Evolutionary conservation across 1,140 invertebrate genomes (phyloP).

Genomic region (Papilio polytes): DNA sequence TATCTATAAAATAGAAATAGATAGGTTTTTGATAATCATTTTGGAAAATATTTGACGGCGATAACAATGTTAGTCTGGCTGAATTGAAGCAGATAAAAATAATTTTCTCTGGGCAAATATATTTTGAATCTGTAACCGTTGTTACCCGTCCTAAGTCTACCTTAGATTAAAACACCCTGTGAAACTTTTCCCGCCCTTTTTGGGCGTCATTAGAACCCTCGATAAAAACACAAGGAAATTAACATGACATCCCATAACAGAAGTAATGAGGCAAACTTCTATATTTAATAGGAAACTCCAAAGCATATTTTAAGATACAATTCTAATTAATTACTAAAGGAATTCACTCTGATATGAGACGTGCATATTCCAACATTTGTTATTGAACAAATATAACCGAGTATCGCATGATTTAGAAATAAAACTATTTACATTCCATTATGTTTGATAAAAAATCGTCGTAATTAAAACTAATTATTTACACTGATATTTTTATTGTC

Average conservation of each 20-base stretch:
- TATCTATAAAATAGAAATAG: not conserved
- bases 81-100: constrained; percentile 29
- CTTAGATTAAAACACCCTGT: constrained; percentile 82
- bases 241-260: constrained; percentile 40
- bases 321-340: constrained; percentile 59
- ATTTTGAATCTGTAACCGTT: constrained; percentile 46
- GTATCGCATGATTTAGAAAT: constrained; percentile 56
- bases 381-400: constrained; percentile 45
- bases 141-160: constrained; percentile 73
- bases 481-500: constrained; percentile 82
- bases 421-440: constrained; percentile 61
- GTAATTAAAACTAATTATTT: constrained; percentile 79
- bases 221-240: constrained; percentile 43
- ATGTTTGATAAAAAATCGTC: constrained; percentile 54
- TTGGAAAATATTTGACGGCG: not conserved
- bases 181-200: constrained; percentile 59
- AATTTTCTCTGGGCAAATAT: constrained; percentile 27
- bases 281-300: constrained; percentile 45
- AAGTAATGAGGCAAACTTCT: constrained; percentile 39
- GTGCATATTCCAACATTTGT: constrained; percentile 44
- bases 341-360: constrained; percentile 69
- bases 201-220: constrained; percentile 45
- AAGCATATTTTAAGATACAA: constrained; percentile 52
- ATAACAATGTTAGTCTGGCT: not conserved
- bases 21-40: not conserved